Evolutionary conservation across 1,140 invertebrate genomes (phyloP).

Genomic region (Drosophila persimilis): DNA sequence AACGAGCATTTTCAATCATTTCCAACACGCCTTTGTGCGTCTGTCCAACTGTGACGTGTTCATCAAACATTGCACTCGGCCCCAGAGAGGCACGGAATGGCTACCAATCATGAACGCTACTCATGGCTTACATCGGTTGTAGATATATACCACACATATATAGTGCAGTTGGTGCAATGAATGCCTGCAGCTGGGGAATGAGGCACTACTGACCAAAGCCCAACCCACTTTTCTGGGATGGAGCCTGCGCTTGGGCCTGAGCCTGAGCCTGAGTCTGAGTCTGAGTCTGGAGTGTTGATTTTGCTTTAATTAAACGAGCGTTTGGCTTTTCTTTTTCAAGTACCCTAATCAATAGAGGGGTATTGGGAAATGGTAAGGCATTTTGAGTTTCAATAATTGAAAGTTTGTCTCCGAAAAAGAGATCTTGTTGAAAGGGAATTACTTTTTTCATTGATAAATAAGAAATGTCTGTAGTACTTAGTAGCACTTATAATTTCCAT

Average conservation of each 20-base stretch:
- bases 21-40: slow-evolving; percentile 51
- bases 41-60: slow-evolving; percentile 71
- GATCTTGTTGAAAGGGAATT: too few relatives aligned
- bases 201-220: slow-evolving; percentile 37
- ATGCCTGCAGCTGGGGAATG: slow-evolving; percentile 25
- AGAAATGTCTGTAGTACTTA: too few relatives aligned
- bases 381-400: too few relatives aligned
- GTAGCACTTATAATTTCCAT: not conserved
- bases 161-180: slow-evolving; percentile 23
- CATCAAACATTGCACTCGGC: slow-evolving; percentile 71
- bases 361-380: not conserved
- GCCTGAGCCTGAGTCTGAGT: slow-evolving; percentile 5
- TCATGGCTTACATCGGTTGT: slow-evolving; percentile 23
- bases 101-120: slow-evolving; percentile 44
- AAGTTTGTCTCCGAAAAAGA: too few relatives aligned
- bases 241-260: not conserved
- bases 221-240: slow-evolving; percentile 47
- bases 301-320: slow-evolving; percentile 67
- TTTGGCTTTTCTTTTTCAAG: slow-evolving; percentile 38
- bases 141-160: not conserved
- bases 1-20: slow-evolving; percentile 47
- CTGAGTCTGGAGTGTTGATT: slow-evolving; percentile 53
- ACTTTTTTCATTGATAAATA: too few relatives aligned
- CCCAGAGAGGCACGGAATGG: slow-evolving; percentile 36
- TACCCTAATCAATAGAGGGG: slow-evolving; percentile 30